Evolutionary conservation across 1,140 invertebrate genomes (phyloP).

Genomic region (Apocrypta bakeri): DNA sequence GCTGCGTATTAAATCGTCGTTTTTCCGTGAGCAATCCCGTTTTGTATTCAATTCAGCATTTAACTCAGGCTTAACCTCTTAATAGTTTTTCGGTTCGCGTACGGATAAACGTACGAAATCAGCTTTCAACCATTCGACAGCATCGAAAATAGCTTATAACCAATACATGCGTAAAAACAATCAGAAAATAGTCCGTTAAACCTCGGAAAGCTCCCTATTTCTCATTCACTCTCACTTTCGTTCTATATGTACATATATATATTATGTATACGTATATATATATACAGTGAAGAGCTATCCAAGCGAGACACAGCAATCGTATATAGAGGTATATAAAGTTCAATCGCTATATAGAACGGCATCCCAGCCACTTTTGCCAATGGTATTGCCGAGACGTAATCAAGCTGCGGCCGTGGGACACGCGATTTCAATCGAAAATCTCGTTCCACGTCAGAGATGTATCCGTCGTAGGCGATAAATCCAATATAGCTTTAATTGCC

Average conservation of each 20-base stretch:
- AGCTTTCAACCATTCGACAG: background rate
- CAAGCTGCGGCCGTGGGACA: background rate
- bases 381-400: background rate
- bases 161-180: background rate
- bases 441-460: background rate
- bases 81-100: background rate
- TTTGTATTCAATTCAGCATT: too few species aligned
- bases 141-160: background rate
- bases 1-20: too few species aligned
- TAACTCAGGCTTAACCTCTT: too few species aligned
- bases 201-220: too few species aligned
- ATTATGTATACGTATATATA: too few species aligned
- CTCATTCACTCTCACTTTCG: background rate
- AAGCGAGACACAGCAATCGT: too few species aligned
- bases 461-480: background rate
- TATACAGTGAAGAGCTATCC: too few species aligned
- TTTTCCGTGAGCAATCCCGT: too few species aligned
- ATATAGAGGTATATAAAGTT: too few species aligned
- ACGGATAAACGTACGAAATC: background rate
- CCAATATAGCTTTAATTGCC: conserved; percentile 1
- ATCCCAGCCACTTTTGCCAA: conserved; percentile 1
- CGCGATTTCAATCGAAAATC: conserved; percentile 22
- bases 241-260: too few species aligned
- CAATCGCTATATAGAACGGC: background rate
- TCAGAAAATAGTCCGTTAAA: too few species aligned